phyloP scores from a whole-genome alignment of 1,140 invertebrate species.

The Streblospio benedicti region DNA sequence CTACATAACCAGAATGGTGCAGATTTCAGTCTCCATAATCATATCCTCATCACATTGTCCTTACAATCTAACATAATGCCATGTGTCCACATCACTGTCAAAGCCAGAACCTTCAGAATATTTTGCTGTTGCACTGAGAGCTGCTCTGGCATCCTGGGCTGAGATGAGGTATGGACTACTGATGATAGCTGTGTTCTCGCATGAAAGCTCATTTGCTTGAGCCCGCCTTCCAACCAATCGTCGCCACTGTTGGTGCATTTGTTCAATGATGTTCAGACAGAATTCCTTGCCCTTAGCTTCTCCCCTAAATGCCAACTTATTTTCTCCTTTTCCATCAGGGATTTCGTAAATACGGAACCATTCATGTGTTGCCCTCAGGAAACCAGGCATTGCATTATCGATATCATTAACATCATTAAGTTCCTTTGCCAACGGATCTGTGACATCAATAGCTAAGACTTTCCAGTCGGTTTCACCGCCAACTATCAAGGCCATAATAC shows the following conservation, averaged over 20 bases:
- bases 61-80: too few relatives aligned
- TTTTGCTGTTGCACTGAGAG: too few relatives aligned
- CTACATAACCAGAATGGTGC: too few relatives aligned
- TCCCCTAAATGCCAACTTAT: constrained; percentile 95
- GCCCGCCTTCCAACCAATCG: constrained; percentile 50
- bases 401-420: constrained; percentile 83
- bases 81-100: too few relatives aligned
- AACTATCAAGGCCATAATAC: constrained; percentile 83
- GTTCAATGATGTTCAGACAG: constrained; percentile 74
- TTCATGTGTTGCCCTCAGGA: constrained; percentile 78
- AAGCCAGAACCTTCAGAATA: too few relatives aligned
- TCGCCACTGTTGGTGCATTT: constrained; percentile 67
- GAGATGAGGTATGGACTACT: too few relatives aligned
- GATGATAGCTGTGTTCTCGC: too few relatives aligned
- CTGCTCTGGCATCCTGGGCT: too few relatives aligned
- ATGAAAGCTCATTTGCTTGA: constrained; percentile 39
- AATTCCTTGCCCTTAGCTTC: constrained; percentile 72
- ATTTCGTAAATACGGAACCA: constrained; percentile 99
- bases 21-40: too few relatives aligned
- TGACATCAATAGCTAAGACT: constrained; percentile 82
- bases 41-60: too few relatives aligned
- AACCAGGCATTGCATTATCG: constrained; percentile 83
- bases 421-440: constrained; percentile 77
- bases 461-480: constrained; percentile 97
- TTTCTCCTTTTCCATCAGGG: constrained; percentile 93